Evolutionary conservation across 2,888 invertebrate species (phyloP), one percentile per base, ranked within the genome.

Genomic region (Ennomos erosarius): DNA sequence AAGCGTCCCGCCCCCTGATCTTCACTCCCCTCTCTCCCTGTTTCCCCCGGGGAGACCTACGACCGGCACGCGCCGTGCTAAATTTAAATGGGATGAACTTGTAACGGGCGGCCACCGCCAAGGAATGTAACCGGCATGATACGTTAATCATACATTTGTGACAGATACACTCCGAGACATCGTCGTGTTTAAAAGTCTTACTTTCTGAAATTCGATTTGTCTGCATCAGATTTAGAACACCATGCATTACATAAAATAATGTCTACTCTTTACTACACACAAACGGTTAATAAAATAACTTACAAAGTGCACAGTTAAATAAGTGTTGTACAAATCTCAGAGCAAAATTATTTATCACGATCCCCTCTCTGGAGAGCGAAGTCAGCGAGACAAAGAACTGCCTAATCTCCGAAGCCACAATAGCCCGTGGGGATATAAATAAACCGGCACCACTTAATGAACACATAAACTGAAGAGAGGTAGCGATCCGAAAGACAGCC

Each of bases 31-130:
- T 65, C 67, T 42, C 67, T 62, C 69, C 55, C 13, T 64, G 33
- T 58, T 49, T 67, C 68, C 69, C 74, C 78, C 79, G 63, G 62
- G 62, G 74, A 71, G 73, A 68, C 76, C 84, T 81, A 75, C 71
- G 74, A 67, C 74, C 76, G 90, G 91, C 91, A 90, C 92, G 92
- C 90, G 90, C 88, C 85, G 87, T 80, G 90, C 91, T 90, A 91
- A 88, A 92, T 91, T 92, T 91, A 92, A 90, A 90, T 87, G 81
- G 84, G 86, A 90, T 90, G 88, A 91, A 91, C 92, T 90, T 91
- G 90, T 91, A 87, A 81, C 88, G 81, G 87, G 81, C 90, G 86
- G 85, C 80, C 82, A 81, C 84, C 77, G 83, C 77, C 76, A 71
- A 80, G 87, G 89, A 89, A 91, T 90, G 85, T 80, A 78, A 79